Conservation (phyloP, 2,797 vertebrate species). For the Catharus ustulatus region DNA sequence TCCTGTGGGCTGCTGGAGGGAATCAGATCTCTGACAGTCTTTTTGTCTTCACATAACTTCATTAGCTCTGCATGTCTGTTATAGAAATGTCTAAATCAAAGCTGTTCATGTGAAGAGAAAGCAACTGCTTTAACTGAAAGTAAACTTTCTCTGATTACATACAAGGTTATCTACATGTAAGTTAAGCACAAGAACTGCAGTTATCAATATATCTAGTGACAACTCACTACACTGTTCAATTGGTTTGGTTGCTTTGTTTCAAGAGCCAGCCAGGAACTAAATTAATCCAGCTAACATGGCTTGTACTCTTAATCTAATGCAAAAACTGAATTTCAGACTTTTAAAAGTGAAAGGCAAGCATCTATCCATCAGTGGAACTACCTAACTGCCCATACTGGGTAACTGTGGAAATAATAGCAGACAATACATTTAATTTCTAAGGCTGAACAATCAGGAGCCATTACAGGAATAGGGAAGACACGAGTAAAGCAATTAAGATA, state of each 20-base stretch:
- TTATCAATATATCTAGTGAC: background rate
- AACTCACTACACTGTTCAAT: background rate
- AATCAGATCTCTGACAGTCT: background rate
- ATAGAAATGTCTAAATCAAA: background rate
- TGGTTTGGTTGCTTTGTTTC: background rate
- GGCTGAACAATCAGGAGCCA: slow-evolving; percentile 6
- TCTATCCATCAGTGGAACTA: background rate
- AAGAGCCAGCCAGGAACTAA: background rate
- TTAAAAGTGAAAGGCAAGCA: background rate
- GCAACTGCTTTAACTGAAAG: background rate
- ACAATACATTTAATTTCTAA: slow-evolving; percentile 16
- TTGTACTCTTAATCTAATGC: background rate
- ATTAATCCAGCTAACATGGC: background rate
- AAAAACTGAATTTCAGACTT: slow-evolving; percentile 13
- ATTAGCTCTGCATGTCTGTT: background rate
- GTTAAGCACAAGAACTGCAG: background rate
- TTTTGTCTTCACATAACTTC: background rate
- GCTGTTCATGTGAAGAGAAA: background rate
- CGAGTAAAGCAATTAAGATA: slow-evolving; percentile 53
- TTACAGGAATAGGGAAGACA: slow-evolving; percentile 53
- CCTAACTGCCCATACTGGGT: background rate
- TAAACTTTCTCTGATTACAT: background rate
- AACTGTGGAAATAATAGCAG: background rate
- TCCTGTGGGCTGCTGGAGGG: background rate
- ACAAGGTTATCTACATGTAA: background rate